Evolutionary conservation across 92 coral and sea anemone species (phyloP).

Genomic region (Ricordea florida): DNA sequence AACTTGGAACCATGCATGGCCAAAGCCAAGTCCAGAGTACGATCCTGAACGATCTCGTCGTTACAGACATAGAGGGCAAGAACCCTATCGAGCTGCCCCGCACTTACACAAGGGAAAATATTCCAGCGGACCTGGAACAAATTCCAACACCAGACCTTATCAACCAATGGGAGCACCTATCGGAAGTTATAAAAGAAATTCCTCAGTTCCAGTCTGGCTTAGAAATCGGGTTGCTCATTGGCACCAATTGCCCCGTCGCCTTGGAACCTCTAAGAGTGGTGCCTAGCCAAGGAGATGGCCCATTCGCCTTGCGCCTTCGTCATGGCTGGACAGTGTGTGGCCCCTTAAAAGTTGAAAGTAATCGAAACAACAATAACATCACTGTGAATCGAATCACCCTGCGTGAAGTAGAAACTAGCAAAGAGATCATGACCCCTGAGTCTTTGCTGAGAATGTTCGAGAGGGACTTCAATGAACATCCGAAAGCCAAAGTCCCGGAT

Average conservation of each 20-base stretch:
- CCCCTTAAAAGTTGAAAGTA: conserved; percentile 19
- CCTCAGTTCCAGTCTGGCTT: conserved; percentile 52
- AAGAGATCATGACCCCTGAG: conserved; percentile 45
- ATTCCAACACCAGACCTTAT: conserved; percentile 40
- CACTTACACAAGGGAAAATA: conserved; percentile 36
- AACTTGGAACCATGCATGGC: conserved; percentile 66
- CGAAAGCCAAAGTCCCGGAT: conserved; percentile 24
- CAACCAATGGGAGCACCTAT: conserved; percentile 58
- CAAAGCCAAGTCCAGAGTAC: conserved; percentile 43
- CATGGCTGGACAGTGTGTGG: conserved; percentile 73
- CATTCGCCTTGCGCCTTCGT: conserved; percentile 64
- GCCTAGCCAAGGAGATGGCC: conserved; percentile 64
- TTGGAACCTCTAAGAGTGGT: conserved; percentile 66
- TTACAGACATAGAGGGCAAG: conserved; percentile 8
- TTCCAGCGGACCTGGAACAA: conserved; percentile 20
- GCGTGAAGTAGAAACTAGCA: conserved; percentile 30
- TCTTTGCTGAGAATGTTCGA: conserved; percentile 59
- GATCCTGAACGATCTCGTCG: conserved; percentile 26
- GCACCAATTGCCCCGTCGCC: conserved; percentile 66
- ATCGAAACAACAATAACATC: neutral
- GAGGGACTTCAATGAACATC: conserved; percentile 49
- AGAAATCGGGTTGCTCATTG: conserved; percentile 64
- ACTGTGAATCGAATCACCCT: conserved; percentile 42
- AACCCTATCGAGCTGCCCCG: conserved; percentile 44
- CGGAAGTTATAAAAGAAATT: conserved; percentile 35